phyloP scores from a whole-genome alignment of 2,888 invertebrate species.

The Trissonchulus sp. region DNA sequence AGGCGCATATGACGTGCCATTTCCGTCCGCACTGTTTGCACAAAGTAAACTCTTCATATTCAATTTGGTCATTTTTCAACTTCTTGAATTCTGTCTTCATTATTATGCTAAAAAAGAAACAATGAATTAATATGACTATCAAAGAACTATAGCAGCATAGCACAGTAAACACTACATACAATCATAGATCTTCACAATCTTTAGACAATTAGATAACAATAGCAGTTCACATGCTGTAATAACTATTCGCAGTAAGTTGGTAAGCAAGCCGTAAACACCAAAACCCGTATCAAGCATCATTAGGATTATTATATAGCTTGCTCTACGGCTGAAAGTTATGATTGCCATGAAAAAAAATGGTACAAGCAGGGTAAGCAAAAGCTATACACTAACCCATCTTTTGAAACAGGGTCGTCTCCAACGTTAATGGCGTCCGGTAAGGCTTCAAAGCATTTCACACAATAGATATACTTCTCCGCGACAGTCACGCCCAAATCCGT shows the following conservation, averaged over 20 bases:
- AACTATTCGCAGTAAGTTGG: no score
- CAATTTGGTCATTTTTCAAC: constrained; percentile 96
- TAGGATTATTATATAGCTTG: no score
- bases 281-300: no score
- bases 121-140: constrained; percentile 23
- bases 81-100: constrained; percentile 94
- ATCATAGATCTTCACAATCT: no score
- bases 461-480: constrained; percentile 95
- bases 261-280: no score
- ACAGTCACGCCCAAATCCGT: constrained; percentile 54
- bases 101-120: constrained; percentile 66
- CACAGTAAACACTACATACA: no score
- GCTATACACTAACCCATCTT: neutral
- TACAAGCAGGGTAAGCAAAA: neutral
- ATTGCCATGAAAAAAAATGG: neutral
- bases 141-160: no score
- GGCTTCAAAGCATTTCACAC: constrained; percentile 98
- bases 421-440: neutral
- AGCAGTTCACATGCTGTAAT: no score
- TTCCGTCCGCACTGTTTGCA: constrained; percentile 94
- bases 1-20: constrained; percentile 94
- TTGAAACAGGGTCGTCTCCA: neutral
- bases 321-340: no score
- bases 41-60: constrained; percentile 79
- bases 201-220: no score